phyloP scores from a whole-genome alignment of 2,888 invertebrate genomes.

The Acanthacorydalis orientalis region DNA sequence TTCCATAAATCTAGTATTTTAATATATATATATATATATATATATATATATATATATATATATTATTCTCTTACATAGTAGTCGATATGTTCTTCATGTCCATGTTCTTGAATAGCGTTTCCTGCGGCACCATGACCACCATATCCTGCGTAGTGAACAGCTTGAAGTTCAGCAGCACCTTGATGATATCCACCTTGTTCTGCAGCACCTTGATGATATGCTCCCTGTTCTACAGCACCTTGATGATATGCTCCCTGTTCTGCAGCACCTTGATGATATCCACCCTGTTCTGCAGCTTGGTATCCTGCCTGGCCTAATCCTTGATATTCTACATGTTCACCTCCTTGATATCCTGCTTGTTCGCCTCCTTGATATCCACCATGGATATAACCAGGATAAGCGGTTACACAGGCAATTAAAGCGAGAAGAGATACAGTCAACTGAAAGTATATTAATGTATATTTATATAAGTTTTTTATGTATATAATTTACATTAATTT shows the following conservation, averaged over 20 bases:
- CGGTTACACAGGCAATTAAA: background rate
- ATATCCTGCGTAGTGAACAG: background rate
- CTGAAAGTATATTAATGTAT: too few relatives aligned
- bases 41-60: too few relatives aligned
- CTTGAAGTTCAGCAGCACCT: background rate
- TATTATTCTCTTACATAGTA: slow-evolving; percentile 1
- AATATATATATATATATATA: too few relatives aligned
- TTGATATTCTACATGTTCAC: too few relatives aligned
- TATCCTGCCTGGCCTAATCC: background rate
- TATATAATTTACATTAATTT: background rate
- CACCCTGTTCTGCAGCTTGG: background rate
- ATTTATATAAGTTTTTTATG: too few relatives aligned
- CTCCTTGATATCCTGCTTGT: background rate
- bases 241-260: background rate
- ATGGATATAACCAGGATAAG: background rate
- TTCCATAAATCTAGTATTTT: too few relatives aligned
- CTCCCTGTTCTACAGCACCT: background rate
- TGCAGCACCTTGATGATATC: background rate
- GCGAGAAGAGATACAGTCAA: background rate
- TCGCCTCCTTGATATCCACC: background rate
- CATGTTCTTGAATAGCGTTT: background rate
- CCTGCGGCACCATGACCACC: background rate
- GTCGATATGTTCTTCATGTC: slow-evolving; percentile 2
- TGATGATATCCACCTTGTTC: background rate
- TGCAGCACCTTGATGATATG: background rate